Evolutionary conservation across 1,140 invertebrate genomes (phyloP).

Genomic region (Drosophila kanapiae): DNA sequence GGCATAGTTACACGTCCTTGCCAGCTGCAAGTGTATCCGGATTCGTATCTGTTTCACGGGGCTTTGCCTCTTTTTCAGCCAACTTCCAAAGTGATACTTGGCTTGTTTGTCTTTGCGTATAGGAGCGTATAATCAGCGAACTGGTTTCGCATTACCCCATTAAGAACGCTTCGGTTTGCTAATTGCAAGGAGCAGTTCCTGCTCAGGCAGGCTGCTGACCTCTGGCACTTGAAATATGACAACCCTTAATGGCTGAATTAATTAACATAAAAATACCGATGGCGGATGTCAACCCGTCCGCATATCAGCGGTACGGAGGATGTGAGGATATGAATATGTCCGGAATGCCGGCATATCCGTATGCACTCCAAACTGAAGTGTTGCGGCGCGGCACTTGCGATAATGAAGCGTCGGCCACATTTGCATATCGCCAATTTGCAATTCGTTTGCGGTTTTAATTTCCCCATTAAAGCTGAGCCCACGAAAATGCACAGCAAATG

Average conservation of each 20-base stretch:
- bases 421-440: conserved; percentile 62
- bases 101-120: conserved; percentile 46
- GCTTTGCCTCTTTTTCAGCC: conserved; percentile 34
- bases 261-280: conserved; percentile 72
- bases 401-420: conserved; percentile 61
- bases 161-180: conserved; percentile 35
- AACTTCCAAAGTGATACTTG: conserved; percentile 46
- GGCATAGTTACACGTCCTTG: conserved; percentile 38
- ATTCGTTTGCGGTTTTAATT: conserved; percentile 35
- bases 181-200: conserved; percentile 24
- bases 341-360: conserved; percentile 40
- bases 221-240: conserved; percentile 61
- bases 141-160: conserved; percentile 53
- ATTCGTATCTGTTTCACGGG: conserved; percentile 44
- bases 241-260: conserved; percentile 72
- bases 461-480: conserved; percentile 5
- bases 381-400: conserved; percentile 62
- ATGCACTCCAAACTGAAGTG: conserved; percentile 64
- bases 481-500: not conserved
- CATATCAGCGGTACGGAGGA: conserved; percentile 15
- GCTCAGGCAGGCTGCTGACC: conserved; percentile 3
- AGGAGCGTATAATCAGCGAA: conserved; percentile 26
- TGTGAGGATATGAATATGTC: conserved; percentile 48
- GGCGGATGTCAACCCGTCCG: conserved; percentile 31
- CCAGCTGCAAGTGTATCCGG: conserved; percentile 31